Base-by-base conservation (phyloP, 2,113 vertebrate species). In the Empidonax alnorum region DNA sequence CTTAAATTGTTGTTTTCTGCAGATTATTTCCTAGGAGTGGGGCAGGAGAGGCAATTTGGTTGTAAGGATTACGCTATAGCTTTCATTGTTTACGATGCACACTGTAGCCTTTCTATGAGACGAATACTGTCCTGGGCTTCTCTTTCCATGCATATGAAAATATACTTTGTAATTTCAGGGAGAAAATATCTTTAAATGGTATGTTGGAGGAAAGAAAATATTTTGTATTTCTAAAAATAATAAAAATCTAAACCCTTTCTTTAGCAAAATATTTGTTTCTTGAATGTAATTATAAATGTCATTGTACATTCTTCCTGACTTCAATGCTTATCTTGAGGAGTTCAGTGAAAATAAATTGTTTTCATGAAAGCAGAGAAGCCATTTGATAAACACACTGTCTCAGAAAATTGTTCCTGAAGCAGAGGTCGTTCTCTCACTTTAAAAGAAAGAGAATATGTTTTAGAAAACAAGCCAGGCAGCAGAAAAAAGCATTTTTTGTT, bases 331-430 rank as follows among this genome's bases (percentile, higher is more conserved):
- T 98, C 98, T 97, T 93, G 95, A 97, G 93, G 97, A 97, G 97
- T 97, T 98, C 97, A 96, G 96, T 95, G 97, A 98, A 97, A 98
- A 98, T 97, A 98, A 98, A 98, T 98, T 98, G 97, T 98, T 98
- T 98, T 98, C 98, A 97, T 98, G 98, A 98, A 98, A 97, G 96
- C 95, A 98, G 97, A 98, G 97, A 98, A 97, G 96, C 97, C 93
- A 91, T 98, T 98, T 97, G 97, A 98, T 98, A 98, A 98, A 98
- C 96, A 98, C 31, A 47, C 95, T 92, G 95, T 97, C 97, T 98
- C 96, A 97, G 97, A 97, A 98, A 98, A 98, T 98, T 98, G 97
- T 98, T 97, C 96, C 97, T 97, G 97, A 96, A 96, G 96, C 96
- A 98, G 98, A 98, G 98, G 98, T 98, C 94, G 44, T 96, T 98